These are phyloP conservation scores for Alviniconcha strummeri DNA, from an alignment of 2,888 invertebrate genomes.

Conservation along the genomic window DNA sequence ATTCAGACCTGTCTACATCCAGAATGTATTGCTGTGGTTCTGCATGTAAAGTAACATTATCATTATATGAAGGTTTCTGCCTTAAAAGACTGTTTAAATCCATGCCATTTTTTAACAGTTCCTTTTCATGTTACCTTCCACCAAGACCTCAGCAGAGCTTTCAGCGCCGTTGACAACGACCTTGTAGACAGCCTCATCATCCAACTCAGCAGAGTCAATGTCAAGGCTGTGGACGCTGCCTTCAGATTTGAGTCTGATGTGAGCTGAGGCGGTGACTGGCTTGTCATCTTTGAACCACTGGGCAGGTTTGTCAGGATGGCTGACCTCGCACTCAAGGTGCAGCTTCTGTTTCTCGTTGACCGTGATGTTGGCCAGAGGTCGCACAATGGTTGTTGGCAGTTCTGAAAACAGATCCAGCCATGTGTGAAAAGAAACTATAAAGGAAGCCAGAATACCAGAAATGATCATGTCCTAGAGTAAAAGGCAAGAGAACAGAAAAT, in stretches of 20 bases:
- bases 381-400: slow-evolving; percentile 59
- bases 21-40: too few species aligned
- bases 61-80: too few species aligned
- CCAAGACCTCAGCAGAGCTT: slow-evolving; percentile 85
- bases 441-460: too few species aligned
- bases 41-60: too few species aligned
- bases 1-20: too few species aligned
- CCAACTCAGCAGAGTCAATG: slow-evolving; percentile 56
- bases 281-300: slow-evolving; percentile 74
- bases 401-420: slow-evolving; percentile 45
- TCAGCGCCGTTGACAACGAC: slow-evolving; percentile 81
- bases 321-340: slow-evolving; percentile 64
- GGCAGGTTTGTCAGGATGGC: slow-evolving; percentile 61
- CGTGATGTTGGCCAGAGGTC: slow-evolving; percentile 61
- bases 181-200: slow-evolving; percentile 84
- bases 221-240: slow-evolving; percentile 57
- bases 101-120: too few species aligned
- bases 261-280: slow-evolving; percentile 87
- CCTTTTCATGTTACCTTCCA: too few species aligned
- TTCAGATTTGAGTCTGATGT: slow-evolving; percentile 84
- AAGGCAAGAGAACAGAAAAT: not conserved
- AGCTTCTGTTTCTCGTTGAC: slow-evolving; percentile 65
- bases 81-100: too few species aligned
- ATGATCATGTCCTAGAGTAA: too few species aligned
- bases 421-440: too few species aligned